Percentiles rank a stretch among this genome's conserved stretches.
These are phyloP conservation scores for Ceratina japonica DNA, from an alignment of 1,140 invertebrate species.

Conservation along the genomic window DNA sequence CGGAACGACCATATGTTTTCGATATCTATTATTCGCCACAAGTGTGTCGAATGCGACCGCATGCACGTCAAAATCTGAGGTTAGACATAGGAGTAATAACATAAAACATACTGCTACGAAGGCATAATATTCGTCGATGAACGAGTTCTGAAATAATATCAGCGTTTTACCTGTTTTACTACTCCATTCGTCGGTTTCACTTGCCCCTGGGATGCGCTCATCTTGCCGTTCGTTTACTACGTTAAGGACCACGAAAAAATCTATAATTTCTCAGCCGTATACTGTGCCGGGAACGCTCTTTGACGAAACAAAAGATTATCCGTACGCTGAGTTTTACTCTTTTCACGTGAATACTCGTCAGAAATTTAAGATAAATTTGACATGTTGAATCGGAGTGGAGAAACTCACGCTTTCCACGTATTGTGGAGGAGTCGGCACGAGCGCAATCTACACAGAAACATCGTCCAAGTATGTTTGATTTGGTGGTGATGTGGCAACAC, in stretches of 20 bases:
- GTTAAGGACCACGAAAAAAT: conserved; percentile 37
- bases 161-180: conserved; percentile 80
- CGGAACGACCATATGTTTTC: conserved; percentile 49
- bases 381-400: conserved; percentile 62
- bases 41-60: background rate
- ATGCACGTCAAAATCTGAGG: conserved; percentile 36
- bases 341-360: conserved; percentile 44
- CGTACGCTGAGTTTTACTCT: conserved; percentile 13
- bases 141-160: conserved; percentile 22
- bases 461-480: conserved; percentile 66
- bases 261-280: conserved; percentile 28
- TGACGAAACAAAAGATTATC: conserved; percentile 12
- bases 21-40: conserved; percentile 10
- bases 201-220: conserved; percentile 77
- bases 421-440: conserved; percentile 59
- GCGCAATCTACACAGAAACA: conserved; percentile 72
- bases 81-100: conserved; percentile 26
- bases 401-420: conserved; percentile 62
- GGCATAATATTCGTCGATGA: background rate
- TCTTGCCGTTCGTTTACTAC: conserved; percentile 64
- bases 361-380: conserved; percentile 61
- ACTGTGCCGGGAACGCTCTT: background rate
- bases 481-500: conserved; percentile 77
- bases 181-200: conserved; percentile 78
- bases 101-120: conserved; percentile 8